These are phyloP conservation scores for Campylorhamphus procurvoides DNA, from an alignment of 2,113 vertebrate species.

Conservation along the genomic window DNA sequence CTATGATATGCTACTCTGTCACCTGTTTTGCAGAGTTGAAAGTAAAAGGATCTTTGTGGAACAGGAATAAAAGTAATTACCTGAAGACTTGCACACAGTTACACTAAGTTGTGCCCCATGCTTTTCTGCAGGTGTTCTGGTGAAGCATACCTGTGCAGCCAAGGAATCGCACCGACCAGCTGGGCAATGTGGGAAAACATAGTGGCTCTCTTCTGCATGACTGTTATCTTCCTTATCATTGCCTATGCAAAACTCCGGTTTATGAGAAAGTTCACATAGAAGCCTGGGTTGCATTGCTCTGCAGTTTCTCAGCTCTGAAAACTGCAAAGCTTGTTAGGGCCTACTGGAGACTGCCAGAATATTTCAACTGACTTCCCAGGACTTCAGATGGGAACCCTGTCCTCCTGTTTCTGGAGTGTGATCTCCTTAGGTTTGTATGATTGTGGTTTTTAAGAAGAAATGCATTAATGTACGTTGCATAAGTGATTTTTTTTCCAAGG, in stretches of 20 bases:
- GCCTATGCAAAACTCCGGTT: constrained; percentile 69
- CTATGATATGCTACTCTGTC: neutral
- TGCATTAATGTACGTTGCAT: neutral
- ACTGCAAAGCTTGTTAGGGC: neutral
- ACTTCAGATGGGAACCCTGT: neutral
- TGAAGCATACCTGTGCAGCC: constrained; percentile 65
- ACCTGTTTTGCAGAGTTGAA: neutral
- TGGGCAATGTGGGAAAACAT: constrained; percentile 75
- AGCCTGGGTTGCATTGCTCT: neutral
- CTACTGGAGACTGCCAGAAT: neutral
- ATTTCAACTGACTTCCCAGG: neutral
- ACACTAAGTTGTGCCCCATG: neutral
- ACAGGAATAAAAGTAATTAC: neutral
- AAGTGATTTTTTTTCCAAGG: neutral
- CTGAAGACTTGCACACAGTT: neutral
- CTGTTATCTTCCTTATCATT: constrained; percentile 62
- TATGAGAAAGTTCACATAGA: constrained; percentile 72
- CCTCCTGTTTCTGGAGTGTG: neutral
- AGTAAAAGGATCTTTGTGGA: neutral
- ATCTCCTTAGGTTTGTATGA: neutral
- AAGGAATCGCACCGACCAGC: constrained; percentile 41
- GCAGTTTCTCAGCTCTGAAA: neutral
- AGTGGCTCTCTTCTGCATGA: constrained; percentile 70
- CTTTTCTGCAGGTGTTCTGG: constrained; percentile 64
- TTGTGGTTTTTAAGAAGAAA: neutral